Evolutionary conservation across 2,888 invertebrate species (phyloP), one percentile per base, ranked within the genome.

Genomic region (Hyppa rectilinea): DNA sequence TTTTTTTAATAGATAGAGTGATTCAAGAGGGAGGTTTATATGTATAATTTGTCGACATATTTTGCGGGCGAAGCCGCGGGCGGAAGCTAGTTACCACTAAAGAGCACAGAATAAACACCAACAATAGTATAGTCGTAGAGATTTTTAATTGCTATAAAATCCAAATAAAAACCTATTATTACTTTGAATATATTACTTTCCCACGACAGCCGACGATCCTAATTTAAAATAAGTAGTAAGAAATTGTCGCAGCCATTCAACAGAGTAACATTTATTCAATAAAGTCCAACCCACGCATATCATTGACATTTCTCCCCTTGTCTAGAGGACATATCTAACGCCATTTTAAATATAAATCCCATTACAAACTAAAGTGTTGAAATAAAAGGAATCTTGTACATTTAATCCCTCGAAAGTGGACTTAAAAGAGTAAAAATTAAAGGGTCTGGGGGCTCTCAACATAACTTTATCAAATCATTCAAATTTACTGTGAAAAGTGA

Each of bases 401-500:
- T 34, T 56, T 60, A 79, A 61, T 43, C 58, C 47, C 23, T 52
- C 29, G 29, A 67, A 77, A 71, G 56, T 68, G 64, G 56, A 49
- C 56, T 63, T 58, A 50, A 47, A 61, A 65, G 63, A 65, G 63
- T 71, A 64, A 38, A 75, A 68, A 53, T 65, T 61, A 78, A 86
- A 82, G 77, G 63, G 71, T 66, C 78, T 38, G 2, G 20, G 20
- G n/a, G 23, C 34, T 12, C 38, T 71, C 61, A 67, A 31, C 75
- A 72, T 81, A 85, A 85, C 82, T 88, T 88, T 86, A 89, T 89
- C 82, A 87, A 88, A 88, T 88, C 84, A 88, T 89, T 89, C 84
- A 87, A 89, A 90, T 88, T 86, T 82, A 88, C 87, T 86, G 89
- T 85, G 86, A 87, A 77, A 90, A 87, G 49, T 70, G 65, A 64